Base-by-base conservation (phyloP, 2,888 invertebrate genomes). In the Pyrochroa serraticornis region DNA sequence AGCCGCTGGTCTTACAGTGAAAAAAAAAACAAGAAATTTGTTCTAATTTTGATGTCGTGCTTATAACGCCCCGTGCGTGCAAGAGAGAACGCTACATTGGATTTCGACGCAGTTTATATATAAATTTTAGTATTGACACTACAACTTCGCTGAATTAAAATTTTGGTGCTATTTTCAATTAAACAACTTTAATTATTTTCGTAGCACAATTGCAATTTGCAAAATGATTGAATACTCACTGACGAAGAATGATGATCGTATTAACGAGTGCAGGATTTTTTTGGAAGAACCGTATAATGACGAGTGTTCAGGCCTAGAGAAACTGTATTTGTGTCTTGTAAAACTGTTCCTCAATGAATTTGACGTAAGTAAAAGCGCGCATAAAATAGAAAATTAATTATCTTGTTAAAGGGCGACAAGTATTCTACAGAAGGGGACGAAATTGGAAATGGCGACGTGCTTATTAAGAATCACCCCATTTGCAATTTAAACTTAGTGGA, bases 201-300 rank as follows among this genome's bases (percentile, higher is more conserved):
- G 1, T 8, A 62, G 62, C 9, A 45, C 55, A 6, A 22, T 62
- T 12, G 62, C 47, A 6, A 36, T 62, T n/a, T 59, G 59, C 37
- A 62, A 55, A 39, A 59, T 62, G 62, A 59, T 62, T 14, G 58
- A 62, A 48, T 51, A 55, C 39, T 47, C 55, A 5, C 32, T 55
- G 7, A 48, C 55, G 3, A 42, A 58, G 35, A 49, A 51, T 10
- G 62, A 62, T 34, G 47, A 58, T 33, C 51, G 55, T 13, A 58
- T 61, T 41, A 49, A 58, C 34, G 53, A 48, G 6, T 52, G 53
- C 39, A 33, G 37, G 9, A 46, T 49, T 14, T 34, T 32, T 9
- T n/a, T 43, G n/a, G 55, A 59, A 22, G n/a, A 32, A 6, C 36
- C 41, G 6, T 56, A 46, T 6, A 32, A 30, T 34, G 45, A 34